These are phyloP conservation scores for Urocolius indicus DNA, from an alignment of 2,113 vertebrate genomes.

Conservation along the genomic window DNA sequence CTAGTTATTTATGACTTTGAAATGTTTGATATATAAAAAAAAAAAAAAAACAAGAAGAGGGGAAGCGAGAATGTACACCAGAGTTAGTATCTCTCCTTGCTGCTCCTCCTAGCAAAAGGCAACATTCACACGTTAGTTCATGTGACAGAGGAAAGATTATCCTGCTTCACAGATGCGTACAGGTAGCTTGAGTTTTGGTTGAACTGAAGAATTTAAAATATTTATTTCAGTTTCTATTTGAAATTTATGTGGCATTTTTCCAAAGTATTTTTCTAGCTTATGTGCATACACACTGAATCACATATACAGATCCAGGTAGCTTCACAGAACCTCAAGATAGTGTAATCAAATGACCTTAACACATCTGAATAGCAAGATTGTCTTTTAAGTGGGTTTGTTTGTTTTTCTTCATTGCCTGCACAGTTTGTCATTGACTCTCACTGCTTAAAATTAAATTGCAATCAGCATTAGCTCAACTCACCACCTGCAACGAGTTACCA, in stretches of 20 bases:
- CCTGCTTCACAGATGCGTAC: neutral
- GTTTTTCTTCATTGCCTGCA: constrained; percentile 30
- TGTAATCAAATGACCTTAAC: neutral
- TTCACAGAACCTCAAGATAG: neutral
- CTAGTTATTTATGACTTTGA: neutral
- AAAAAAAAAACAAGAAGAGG: too few species aligned
- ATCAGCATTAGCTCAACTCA: neutral
- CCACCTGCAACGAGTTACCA: neutral
- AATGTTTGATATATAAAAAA: neutral
- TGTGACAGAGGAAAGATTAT: neutral
- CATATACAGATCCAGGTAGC: neutral
- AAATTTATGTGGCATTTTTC: neutral
- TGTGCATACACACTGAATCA: neutral
- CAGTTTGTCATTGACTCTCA: neutral
- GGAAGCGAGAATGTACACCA: neutral
- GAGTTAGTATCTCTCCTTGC: neutral
- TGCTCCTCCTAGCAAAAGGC: neutral
- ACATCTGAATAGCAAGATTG: neutral
- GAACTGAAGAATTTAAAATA: neutral
- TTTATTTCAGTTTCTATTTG: neutral
- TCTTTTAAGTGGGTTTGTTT: neutral
- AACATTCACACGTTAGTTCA: neutral
- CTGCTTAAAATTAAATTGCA: constrained; percentile 31
- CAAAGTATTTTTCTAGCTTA: constrained; percentile 2
- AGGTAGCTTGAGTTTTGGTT: neutral